Base-by-base conservation (phyloP, 2,113 vertebrate species). In the Corythornis cristatus region DNA sequence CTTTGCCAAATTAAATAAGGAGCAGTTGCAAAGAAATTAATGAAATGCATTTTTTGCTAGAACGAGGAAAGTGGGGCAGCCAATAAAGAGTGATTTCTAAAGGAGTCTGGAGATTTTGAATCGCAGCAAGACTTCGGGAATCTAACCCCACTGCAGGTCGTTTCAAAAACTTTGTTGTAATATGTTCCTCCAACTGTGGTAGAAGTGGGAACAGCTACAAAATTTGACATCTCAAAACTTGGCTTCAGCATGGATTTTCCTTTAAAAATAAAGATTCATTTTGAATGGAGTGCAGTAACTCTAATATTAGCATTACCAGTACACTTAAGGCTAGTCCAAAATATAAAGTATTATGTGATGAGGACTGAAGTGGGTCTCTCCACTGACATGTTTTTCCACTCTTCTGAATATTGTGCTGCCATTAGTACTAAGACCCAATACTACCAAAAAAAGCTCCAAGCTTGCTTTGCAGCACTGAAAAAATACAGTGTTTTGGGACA, bases 1-100 rank as follows among this genome's bases (percentile, higher is more conserved):
- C 60, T 40, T 66, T 85, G 93, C 82, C 94, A 92, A 92, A 83
- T 83, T 85, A 92, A 95, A 89, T 57, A 87, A 76, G 75, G 87
- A 91, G 60, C 53, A 11, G 35, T 83, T 88, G 82, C 89, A 89
- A 87, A 89, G 75, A 83, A 91, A 85, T 77, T 43, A 96, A 95
- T 89, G 75, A 88, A 93, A 72, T 0, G 3, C 37, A 17, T 66
- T 92, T 87, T 87, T 91, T 85, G 57, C 75, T 85, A 9, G 71
- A 71, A 40, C 51, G 85, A 58, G 64, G 72, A 48, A 64, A 86
- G 85, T 42, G 65, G 75, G 43, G 53, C 67, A 91, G 72, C n/a
- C 76, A 94, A 74, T 93, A 89, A 83, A 95, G 73, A 64, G 72
- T 48, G 84, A 91, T 87, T 94, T 92, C 85, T 73, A 42, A 79